Conservation (phyloP, 2,113 vertebrate genomes). For the Garra rufa region DNA sequence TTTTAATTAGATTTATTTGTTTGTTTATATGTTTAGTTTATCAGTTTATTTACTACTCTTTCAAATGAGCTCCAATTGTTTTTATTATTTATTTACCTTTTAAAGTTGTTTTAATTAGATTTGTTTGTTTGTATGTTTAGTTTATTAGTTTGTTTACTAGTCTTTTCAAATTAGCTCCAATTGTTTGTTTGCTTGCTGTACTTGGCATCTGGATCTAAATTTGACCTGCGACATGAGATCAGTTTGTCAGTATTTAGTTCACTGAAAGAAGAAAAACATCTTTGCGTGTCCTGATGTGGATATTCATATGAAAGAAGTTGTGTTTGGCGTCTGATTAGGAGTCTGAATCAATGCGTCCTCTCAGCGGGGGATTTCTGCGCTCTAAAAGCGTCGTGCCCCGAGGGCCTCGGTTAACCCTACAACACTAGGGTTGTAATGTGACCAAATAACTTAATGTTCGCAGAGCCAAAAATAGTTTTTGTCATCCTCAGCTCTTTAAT, state of each 20-base stretch:
- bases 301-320: slow-evolving; percentile 11
- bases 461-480: slow-evolving; percentile 39
- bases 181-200: background rate
- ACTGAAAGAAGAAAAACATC: background rate
- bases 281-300: background rate
- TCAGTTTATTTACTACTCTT: background rate
- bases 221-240: slow-evolving; percentile 3
- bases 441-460: slow-evolving; percentile 27
- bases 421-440: slow-evolving; percentile 35
- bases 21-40: too few relatives aligned
- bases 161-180: background rate
- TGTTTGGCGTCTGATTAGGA: slow-evolving; percentile 9
- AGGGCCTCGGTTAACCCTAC: slow-evolving; percentile 6
- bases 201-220: background rate
- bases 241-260: background rate
- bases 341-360: slow-evolving; percentile 4
- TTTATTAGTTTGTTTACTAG: too few relatives aligned
- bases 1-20: background rate
- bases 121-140: too few relatives aligned
- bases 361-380: slow-evolving; percentile 10
- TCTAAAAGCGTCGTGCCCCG: slow-evolving; percentile 28
- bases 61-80: background rate
- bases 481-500: slow-evolving; percentile 12
- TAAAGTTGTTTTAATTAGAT: background rate
- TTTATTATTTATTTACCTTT: too few relatives aligned